Evolutionary conservation across 2,797 vertebrate species (phyloP).

Genomic region (Mionectes olivaceus): DNA sequence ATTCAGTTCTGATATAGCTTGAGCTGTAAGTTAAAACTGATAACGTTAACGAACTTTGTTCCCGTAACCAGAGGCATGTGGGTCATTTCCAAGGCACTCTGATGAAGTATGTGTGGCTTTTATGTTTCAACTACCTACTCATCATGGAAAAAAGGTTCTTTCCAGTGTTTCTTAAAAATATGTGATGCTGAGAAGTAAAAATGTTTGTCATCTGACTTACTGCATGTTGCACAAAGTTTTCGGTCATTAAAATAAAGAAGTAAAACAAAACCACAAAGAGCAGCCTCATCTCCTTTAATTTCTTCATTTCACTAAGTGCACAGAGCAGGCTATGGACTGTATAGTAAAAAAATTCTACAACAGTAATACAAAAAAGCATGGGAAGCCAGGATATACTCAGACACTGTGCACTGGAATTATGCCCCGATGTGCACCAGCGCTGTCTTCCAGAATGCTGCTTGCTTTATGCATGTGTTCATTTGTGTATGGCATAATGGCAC

Average conservation of each 20-base stretch:
- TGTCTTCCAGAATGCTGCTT: not conserved
- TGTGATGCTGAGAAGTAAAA: slow-evolving; percentile 24
- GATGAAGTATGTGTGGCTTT: slow-evolving; percentile 31
- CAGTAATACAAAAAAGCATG: not conserved
- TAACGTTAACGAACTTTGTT: not conserved
- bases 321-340: not conserved
- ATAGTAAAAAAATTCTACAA: not conserved
- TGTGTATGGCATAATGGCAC: not conserved
- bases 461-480: not conserved
- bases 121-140: slow-evolving; percentile 31
- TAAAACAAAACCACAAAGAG: slow-evolving; percentile 30
- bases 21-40: not conserved
- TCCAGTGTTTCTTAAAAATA: slow-evolving; percentile 58
- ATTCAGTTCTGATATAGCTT: not conserved
- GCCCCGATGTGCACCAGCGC: accelerated
- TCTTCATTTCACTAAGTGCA: slow-evolving; percentile 20
- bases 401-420: not conserved
- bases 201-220: slow-evolving; percentile 54
- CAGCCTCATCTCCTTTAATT: not conserved
- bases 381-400: not conserved
- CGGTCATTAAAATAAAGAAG: slow-evolving; percentile 54
- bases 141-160: slow-evolving; percentile 49
- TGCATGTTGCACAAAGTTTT: slow-evolving; percentile 13
- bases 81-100: slow-evolving; percentile 56
- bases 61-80: not conserved